Evolutionary conservation across 1,140 invertebrate species (phyloP), one percentile per base, ranked within the genome.

Genomic region (Saccostrea glomerata): DNA sequence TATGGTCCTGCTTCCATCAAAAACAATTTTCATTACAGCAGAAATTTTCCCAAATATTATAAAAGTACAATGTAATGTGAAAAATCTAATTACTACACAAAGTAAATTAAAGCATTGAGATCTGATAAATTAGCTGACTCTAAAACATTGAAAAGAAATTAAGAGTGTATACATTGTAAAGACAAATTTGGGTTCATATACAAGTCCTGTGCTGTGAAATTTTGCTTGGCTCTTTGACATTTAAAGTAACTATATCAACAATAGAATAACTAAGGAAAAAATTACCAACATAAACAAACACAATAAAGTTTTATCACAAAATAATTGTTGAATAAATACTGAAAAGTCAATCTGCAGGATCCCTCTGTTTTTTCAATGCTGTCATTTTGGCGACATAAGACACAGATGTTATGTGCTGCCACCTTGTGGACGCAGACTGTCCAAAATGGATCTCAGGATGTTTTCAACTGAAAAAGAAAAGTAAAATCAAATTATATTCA

Each of bases 241-340:
- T 63, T 63, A 63, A 63, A 20, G 17, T 17, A n/a, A 63, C 58
- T 47, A 47, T 5, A 47, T 47, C 13, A 63, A 63, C 20, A n/a
- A 63, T 17, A 63, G n/a, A 63, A 63, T 63, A 17, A 63, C 17
- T 2, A 63, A 20, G 15, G 58, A n/a, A 20, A 63, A 17, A 63
- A 63, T 36, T 36, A 47, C 5, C 47, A 47, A 47, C 47, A 47
- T 63, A 63, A 17, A 20, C 15, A 73, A 77, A 77, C 70, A 77
- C 23, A 25, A 30, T n/a, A 66, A 77, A 77, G 25, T 77, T 30
- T 30, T 77, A 77, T 77, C 70, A 77, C 70, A 77, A 77, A 77
- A 25, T 11, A 77, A 15, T 77, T 77, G 70, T 77, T 77, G 25
- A 36, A 77, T 77, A 77, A 77, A 77, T 77, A 77, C 70, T 77